Conservation (phyloP, 2,888 invertebrate species). For the Andrena praecox region DNA sequence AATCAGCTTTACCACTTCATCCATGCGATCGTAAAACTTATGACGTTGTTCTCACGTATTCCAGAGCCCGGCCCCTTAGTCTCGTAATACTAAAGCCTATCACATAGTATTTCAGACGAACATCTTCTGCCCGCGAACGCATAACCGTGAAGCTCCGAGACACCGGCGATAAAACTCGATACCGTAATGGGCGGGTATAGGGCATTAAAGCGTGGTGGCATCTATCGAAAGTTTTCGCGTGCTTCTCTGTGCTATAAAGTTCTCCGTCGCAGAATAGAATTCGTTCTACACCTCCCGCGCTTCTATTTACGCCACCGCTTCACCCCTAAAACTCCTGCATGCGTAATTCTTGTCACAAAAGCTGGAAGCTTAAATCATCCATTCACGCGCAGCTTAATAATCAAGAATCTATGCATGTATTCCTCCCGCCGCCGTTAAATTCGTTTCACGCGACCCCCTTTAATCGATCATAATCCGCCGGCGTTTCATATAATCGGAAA, state of each 20-base stretch:
- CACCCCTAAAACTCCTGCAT: not conserved
- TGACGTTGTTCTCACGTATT: conserved; percentile 31
- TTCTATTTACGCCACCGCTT: not conserved
- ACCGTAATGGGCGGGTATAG: conserved; percentile 30
- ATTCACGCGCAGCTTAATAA: conserved; percentile 18
- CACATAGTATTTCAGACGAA: conserved; percentile 53
- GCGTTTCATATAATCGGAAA: conserved; percentile 31
- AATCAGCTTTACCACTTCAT: conserved; percentile 55
- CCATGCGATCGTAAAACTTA: conserved; percentile 55
- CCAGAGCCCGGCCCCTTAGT: conserved; percentile 7
- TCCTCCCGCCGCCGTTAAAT: not conserved
- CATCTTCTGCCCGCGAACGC: conserved; percentile 59
- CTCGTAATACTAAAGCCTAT: conserved; percentile 49
- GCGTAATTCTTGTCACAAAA: not conserved
- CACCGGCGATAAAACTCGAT: conserved; percentile 58
- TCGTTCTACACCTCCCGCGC: not conserved
- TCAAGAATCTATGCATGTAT: not conserved
- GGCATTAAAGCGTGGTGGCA: conserved; percentile 25
- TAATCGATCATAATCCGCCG: conserved; percentile 50
- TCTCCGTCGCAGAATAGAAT: conserved; percentile 7
- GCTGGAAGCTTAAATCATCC: conserved; percentile 12
- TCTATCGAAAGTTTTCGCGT: conserved; percentile 4
- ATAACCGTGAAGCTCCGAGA: conserved; percentile 55
- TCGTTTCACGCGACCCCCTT: conserved; percentile 28
- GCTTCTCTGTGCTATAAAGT: not conserved